Percentiles rank a stretch among this genome's conserved stretches.
phyloP scores from a whole-genome alignment of 1,140 invertebrate species.

The Grapholita molesta region DNA sequence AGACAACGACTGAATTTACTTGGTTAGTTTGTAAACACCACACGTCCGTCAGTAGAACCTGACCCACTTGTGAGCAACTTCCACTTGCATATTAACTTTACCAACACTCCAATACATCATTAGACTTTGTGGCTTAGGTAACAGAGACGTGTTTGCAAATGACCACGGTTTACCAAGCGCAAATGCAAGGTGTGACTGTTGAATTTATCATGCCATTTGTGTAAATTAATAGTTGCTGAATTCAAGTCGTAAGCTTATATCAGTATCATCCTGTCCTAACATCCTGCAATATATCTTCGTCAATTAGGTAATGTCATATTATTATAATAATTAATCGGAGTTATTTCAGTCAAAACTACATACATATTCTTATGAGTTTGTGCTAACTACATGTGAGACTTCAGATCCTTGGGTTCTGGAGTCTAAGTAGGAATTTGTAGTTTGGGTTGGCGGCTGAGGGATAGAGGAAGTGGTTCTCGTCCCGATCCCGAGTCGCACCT shows the following conservation, averaged over 20 bases:
- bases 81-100: neutral
- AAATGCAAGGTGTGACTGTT: neutral
- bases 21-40: conserved; percentile 53
- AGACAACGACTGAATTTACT: conserved; percentile 31
- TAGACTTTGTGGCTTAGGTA: neutral
- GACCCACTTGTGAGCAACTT: conserved; percentile 33
- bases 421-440: no score
- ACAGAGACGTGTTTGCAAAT: neutral
- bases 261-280: neutral
- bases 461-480: no score
- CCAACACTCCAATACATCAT: neutral
- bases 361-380: no score
- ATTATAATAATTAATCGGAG: no score
- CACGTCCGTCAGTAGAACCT: conserved; percentile 35
- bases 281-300: no score
- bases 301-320: no score
- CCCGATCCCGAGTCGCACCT: no score
- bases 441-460: no score
- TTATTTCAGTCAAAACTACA: no score
- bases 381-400: no score
- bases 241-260: neutral
- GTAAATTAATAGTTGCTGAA: conserved; percentile 1
- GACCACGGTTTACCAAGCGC: neutral
- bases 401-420: no score
- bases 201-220: conserved; percentile 1